A percentile compares a stretch with the other conserved stretches of the same genome.
Evolutionary conservation across 2,113 vertebrate genomes (phyloP).

Genomic region (Grus americana): DNA sequence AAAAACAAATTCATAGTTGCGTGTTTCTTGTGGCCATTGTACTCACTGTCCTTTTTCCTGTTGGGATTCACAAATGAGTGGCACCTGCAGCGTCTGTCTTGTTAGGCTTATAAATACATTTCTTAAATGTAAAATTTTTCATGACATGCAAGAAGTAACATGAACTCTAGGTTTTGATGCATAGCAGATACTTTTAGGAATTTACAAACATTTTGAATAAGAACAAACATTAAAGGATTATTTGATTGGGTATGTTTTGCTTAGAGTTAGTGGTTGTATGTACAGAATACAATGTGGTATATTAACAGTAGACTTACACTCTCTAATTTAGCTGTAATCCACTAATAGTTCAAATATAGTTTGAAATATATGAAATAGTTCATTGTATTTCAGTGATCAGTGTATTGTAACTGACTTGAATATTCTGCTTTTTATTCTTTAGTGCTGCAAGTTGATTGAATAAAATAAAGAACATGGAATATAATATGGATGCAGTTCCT

Average conservation of each 20-base stretch:
- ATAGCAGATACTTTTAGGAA: not conserved
- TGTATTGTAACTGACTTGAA: slow-evolving; percentile 25
- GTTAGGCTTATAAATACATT: not conserved
- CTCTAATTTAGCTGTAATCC: not conserved
- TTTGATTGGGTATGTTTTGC: not conserved
- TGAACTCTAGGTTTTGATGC: not conserved
- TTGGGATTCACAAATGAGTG: not conserved
- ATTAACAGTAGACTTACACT: not conserved
- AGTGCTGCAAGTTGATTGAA: slow-evolving; percentile 26
- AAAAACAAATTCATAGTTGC: not conserved
- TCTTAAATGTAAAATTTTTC: not conserved
- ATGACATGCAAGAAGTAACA: not conserved
- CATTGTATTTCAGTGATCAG: not conserved
- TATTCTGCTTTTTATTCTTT: slow-evolving; percentile 41
- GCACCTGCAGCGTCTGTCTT: not conserved
- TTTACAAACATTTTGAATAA: not conserved
- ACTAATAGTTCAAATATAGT: not conserved
- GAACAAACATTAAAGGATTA: not conserved
- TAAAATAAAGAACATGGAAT: not conserved
- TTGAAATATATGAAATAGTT: no score
- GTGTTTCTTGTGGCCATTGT: not conserved
- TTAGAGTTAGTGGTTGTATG: not conserved
- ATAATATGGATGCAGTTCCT: not conserved
- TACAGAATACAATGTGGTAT: not conserved
- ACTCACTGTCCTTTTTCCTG: not conserved